Evolutionary conservation across 1,140 invertebrate species (phyloP), one percentile per base, ranked within the genome.

Genomic region (Plectrocnemia conspersa): DNA sequence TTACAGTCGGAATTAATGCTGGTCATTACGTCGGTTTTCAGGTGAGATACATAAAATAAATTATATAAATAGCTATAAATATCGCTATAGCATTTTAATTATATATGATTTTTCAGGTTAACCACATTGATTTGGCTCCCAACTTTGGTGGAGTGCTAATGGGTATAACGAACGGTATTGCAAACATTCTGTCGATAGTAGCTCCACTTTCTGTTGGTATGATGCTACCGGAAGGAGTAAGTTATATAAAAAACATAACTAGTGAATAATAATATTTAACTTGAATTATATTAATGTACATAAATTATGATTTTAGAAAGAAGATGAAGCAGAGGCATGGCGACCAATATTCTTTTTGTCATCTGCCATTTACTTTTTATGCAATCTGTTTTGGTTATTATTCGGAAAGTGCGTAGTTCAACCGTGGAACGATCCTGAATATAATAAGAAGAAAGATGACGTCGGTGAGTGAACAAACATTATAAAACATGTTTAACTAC

Each of bases 91-190:
- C 21, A 33, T 77, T 16, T 79, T 66, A 46, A 54, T 48, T 42
- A 15, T 38, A 42, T 48, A 40, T 60, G 33, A 13, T 13, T 41
- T 62, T 61, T n/a, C 70, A 81, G 64, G 71, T 80, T 11, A 86
- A 86, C 48, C 85, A 85, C 62, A 78, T 88, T 21, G 86, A 89
- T 66, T 68, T 90, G 58, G 81, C 86, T 13, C 84, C 85, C 10
- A 84, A 82, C 69, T 81, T 78, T 73, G 84, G 85, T 33, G 82
- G 83, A 21, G 74, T 73, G 11, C 64, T 88, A 45, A 86, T 88
- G 83, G 85, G 85, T 4, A 75, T 89, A 41, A 84, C 83, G 16
- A 89, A 89, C 68, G 82, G 78, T 48, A 66, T 81, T 44, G 82
- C 83, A 1, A 88, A 86, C 59, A 70, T 86, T 22, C 76, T 84